Evolutionary conservation across 2,113 vertebrate species (phyloP), one percentile per base, ranked within the genome.

Genomic region (Hypanus sabinus): DNA sequence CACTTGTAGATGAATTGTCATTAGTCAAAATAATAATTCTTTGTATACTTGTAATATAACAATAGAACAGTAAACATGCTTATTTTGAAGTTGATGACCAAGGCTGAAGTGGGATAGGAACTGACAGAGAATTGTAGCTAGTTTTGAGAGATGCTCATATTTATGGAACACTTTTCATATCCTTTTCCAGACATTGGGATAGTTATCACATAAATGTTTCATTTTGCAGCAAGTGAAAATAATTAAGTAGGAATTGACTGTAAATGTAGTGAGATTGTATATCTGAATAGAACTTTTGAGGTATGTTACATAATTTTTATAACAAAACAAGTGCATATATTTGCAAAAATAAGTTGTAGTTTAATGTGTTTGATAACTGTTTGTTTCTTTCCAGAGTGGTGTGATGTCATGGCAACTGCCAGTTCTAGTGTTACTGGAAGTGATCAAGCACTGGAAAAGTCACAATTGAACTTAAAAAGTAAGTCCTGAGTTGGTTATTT

Each of bases 351-450:
- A 68, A 24, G 14, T 46, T 93, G 70, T 93, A 4, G 55, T 93
- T 75, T 93, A 36, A 93, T 6, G 11, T 30, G 24, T 27, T 71
- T 62, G 24, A 30, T 24, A 46, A 22, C 7, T 46, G 5, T 93
- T 93, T 93, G 2, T 36, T n/a, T 16, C 18, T 12, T 70, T 38
- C 22, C 68, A 93, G 91, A 27, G 91, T 93, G 85, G 85, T 93
- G 91, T 93, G 91, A 93, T 55, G 91, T 75, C 91, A 93, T 93
- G 91, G 91, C 91, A 93, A 30, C 91, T 73, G 68, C 91, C 68
- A 93, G 91, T 93, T 75, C 91, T 30, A 73, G 11, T 93, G 2
- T 55, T 38, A 18, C 22, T 93, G 91, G 91, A 70, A 46, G 22
- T 93, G 91, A 93, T 0, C 91, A 93, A 55, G 20, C 91, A 22